Evolutionary conservation across 53 echinoderm and acorn worm species (phyloP), one percentile per base, ranked within the genome.

Genomic region (Luidia sarsii): DNA sequence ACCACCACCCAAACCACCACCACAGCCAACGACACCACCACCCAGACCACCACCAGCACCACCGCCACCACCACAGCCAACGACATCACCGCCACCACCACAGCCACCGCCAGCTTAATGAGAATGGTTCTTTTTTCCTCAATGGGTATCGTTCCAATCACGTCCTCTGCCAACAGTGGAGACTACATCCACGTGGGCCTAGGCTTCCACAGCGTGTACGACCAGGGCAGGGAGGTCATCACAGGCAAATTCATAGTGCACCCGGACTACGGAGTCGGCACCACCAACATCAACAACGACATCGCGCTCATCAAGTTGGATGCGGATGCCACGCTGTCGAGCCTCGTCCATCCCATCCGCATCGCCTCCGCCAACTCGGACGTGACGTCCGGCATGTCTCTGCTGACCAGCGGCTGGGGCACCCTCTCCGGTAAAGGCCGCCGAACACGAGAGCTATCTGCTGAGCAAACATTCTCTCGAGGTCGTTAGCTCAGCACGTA

Each of bases 391-490:
- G 74, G 59, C 2, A 27, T 27, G 3, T 2, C 21, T 3, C 74
- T 74, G 5, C 28, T 74, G 23, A 57, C 57, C 57, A 74, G 74
- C 8, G 74, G 74, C 25, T 74, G 74, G 74, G 74, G 74, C 18
- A 13, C 39, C 31, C 24, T 38, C 28, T 38, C 74, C 18, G 29
- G 74, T 74, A 57, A n/a, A n/a, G n/a, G n/a, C n/a, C n/a, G n/a
- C n/a, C n/a, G n/a, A n/a, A n/a, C n/a, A n/a, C n/a, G n/a, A n/a
- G n/a, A n/a, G n/a, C n/a, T n/a, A n/a, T n/a, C n/a, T n/a, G n/a
- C n/a, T n/a, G n/a, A n/a, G n/a, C n/a, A n/a, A n/a, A n/a, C n/a
- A n/a, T n/a, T n/a, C n/a, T n/a, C n/a, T n/a, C n/a, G n/a, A n/a
- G n/a, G n/a, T n/a, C n/a, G n/a, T n/a, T n/a, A n/a, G n/a, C n/a